Base-by-base conservation (phyloP, 2,797 vertebrate species). In the Anguilla obscura region DNA sequence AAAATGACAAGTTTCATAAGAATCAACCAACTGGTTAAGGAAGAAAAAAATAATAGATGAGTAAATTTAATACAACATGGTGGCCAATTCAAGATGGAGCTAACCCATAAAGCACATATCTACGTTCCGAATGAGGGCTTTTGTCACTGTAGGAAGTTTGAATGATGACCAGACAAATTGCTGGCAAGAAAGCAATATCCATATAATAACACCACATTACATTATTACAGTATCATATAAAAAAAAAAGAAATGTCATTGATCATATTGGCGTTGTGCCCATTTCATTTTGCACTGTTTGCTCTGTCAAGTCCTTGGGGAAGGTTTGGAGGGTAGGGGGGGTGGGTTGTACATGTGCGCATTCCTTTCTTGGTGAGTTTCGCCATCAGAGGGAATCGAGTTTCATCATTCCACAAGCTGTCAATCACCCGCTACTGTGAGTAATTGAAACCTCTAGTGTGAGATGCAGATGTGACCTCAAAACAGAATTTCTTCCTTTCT, bases 401-500 rank as follows among this genome's bases (percentile, higher is more conserved):
- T 83, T 83, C 16, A 83, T 83, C n/a, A 83, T 50, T 24, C 48
- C 79, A 83, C 45, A 24, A 21, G 16, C 36, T 83, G 40, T 50
- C 76, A 40, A 48, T 82, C 79, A 50, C 40, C 21, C 2, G 79
- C 5, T 50, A 18, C 40, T 48, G 36, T 50, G 18, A 83, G 79
- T 24, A 83, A 83, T 50, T 48, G 40, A 18, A 83, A 50, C 79
- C 48, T 83, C 40, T 83, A 7, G 36, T 50, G 79, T 83, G 45
- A 83, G 45, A 83, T 83, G 45, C 40, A 83, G 40, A 83, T 83
- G 45, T 45, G 79, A 50, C 24, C 36, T 83, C 7, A 83, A 83
- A 71, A 71, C 7, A 71, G 66, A 27, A 10, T 33, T 27, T 27
- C 66, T 71, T 30, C 66, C 7, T 71, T 71, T 71, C 66, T 71